Percentiles rank a stretch among this genome's conserved stretches.
Evolutionary conservation across 1,140 invertebrate species (phyloP).

Genomic region (Sitophilus oryzae): DNA sequence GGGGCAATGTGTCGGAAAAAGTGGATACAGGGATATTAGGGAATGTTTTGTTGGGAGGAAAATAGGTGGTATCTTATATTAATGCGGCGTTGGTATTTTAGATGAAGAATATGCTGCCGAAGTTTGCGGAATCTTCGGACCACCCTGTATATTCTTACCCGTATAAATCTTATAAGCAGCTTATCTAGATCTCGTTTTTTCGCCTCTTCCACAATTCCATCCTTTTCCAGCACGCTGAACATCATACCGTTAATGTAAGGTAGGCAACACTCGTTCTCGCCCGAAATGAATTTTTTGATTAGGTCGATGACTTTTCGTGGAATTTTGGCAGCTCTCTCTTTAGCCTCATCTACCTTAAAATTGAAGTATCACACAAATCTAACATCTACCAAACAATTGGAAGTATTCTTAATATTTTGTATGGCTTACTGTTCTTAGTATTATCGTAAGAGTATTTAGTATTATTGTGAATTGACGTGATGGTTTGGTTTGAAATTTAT

Average conservation of each 20-base stretch:
- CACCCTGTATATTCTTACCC: constrained; percentile 2
- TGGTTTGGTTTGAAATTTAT: too few species aligned
- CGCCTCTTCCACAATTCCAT: constrained; percentile 16
- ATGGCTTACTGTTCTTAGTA: too few species aligned
- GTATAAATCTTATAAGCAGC: constrained; percentile 9
- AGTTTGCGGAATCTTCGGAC: not conserved
- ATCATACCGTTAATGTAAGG: constrained; percentile 22
- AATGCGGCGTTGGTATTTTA: too few species aligned
- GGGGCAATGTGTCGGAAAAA: too few species aligned
- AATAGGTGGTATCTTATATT: too few species aligned
- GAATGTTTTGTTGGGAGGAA: too few species aligned
- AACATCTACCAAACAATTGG: too few species aligned
- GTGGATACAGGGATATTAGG: too few species aligned
- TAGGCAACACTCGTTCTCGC: constrained; percentile 11
- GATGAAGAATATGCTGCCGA: too few species aligned
- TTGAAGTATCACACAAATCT: not conserved
- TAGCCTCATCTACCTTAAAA: constrained; percentile 19
- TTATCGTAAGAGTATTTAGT: too few species aligned
- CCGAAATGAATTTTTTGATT: constrained; percentile 14
- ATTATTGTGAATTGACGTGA: too few species aligned
- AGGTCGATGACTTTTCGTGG: constrained; percentile 8
- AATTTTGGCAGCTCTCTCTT: constrained; percentile 10
- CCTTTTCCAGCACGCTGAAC: constrained; percentile 22
- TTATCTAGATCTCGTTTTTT: constrained; percentile 15
- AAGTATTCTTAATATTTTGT: too few species aligned